Base-by-base conservation (phyloP, 2,113 vertebrate species). In the Halcyon malimbica region DNA sequence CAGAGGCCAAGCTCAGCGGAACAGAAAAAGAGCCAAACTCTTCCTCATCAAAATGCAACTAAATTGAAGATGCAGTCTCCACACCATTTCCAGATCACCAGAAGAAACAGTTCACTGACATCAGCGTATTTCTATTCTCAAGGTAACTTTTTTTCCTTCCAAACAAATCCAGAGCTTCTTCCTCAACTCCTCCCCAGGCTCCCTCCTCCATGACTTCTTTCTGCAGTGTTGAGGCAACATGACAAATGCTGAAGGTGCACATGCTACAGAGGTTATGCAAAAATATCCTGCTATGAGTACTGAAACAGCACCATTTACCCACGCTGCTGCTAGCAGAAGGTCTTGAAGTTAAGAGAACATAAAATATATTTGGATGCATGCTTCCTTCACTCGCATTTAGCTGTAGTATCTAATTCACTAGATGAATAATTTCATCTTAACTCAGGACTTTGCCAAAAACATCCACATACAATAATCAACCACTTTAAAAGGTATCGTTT, bases 371-470 rank as follows among this genome's bases (percentile, higher is more conserved):
- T 46, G n/a, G 69, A 68, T 12, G 26, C 4, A 4, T 7, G 10
- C 37, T 83, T 90, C 46, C 79, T 39, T 62, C 1, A 5, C 9
- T 68, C 75, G 41, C 69, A 26, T 37, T 71, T 54, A 92, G 23
- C 69, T 56, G 41, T 8, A 44, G 39, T 18, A 35, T 13, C 77
- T 84, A 68, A 90, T 60, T 67, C 64, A 63, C 67, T 41, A n/a
- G 0, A 2, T 53, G 80, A 56, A 33, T 86, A 71, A 71, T 68
- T 85, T 75, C 89, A 75, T 62, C 82, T 85, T 63, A 71, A 63
- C 73, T 82, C 71, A 44, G 80, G 57, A 81, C 86, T 89, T 84
- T 12, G 60, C 60, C 96, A 95, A 82, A 82, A 89, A 94, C 91
- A 82, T 63, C 62, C 78, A 73, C 87, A 28, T n/a, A 6, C 17